phyloP scores from a whole-genome alignment of 2,888 invertebrate species.

The Villa cingulata region DNA sequence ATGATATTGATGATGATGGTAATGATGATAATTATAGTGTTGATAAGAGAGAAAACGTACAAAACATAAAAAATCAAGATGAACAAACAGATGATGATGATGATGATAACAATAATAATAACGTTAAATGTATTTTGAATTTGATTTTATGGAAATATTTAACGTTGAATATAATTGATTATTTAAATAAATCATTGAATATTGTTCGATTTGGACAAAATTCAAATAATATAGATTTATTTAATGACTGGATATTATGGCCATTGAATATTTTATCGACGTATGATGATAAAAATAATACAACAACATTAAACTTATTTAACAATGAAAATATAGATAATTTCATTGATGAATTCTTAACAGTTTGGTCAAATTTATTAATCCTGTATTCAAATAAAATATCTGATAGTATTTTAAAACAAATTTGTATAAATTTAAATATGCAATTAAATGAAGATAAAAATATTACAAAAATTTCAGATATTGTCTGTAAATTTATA shows the following conservation, averaged over 20 bases:
- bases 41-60: too few species aligned
- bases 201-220: constrained; percentile 20
- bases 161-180: constrained; percentile 18
- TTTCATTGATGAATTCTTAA: constrained; percentile 18
- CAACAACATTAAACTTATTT: too few species aligned
- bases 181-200: constrained; percentile 17
- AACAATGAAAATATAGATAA: constrained; percentile 6
- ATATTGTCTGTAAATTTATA: constrained; percentile 6
- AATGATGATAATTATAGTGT: too few species aligned
- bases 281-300: too few species aligned
- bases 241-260: constrained; percentile 30
- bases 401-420: constrained; percentile 16
- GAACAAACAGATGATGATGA: too few species aligned
- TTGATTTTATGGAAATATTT: constrained; percentile 24
- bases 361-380: constrained; percentile 24
- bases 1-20: too few species aligned
- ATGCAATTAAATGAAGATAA: background rate
- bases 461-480: background rate
- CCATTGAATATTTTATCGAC: constrained; percentile 20
- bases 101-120: too few species aligned
- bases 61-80: too few species aligned
- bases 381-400: constrained; percentile 21
- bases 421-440: constrained; percentile 1
- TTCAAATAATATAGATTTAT: constrained; percentile 17
- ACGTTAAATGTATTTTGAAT: too few species aligned